These are phyloP conservation scores for Thalassarche chlororhynchos DNA, from an alignment of 2,113 vertebrate genomes.

Conservation along the genomic window DNA sequence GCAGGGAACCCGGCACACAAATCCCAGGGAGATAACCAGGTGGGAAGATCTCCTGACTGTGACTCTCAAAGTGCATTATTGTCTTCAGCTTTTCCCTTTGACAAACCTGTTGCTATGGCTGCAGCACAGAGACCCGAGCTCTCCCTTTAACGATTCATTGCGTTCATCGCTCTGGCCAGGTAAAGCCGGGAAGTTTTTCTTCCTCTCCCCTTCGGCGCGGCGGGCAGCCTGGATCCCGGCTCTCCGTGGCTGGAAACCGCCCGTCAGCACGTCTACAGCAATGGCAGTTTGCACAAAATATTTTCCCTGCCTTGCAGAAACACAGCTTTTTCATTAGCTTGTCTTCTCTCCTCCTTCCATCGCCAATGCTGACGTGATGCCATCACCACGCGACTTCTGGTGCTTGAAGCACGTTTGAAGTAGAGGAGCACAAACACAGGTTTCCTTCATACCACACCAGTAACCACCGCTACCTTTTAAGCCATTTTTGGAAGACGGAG, in stretches of 20 bases:
- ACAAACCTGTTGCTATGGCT: background rate
- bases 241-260: rapidly evolving
- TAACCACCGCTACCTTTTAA: background rate
- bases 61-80: too few species aligned
- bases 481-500: background rate
- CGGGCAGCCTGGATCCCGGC: background rate
- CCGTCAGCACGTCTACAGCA: rapidly evolving
- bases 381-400: rapidly evolving
- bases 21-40: background rate
- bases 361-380: background rate
- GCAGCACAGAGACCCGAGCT: background rate
- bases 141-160: background rate
- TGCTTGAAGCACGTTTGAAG: background rate
- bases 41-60: background rate
- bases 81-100: background rate
- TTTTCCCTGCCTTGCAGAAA: background rate
- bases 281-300: too few species aligned
- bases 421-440: background rate
- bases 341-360: background rate
- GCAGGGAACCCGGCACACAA: background rate
- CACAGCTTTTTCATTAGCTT: background rate
- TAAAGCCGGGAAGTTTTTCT: background rate
- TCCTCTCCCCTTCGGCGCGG: rapidly evolving
- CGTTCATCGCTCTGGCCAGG: background rate
- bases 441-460: background rate